Base-by-base conservation (phyloP, 2,113 vertebrate species). In the Connochaetes taurinus region DNA sequence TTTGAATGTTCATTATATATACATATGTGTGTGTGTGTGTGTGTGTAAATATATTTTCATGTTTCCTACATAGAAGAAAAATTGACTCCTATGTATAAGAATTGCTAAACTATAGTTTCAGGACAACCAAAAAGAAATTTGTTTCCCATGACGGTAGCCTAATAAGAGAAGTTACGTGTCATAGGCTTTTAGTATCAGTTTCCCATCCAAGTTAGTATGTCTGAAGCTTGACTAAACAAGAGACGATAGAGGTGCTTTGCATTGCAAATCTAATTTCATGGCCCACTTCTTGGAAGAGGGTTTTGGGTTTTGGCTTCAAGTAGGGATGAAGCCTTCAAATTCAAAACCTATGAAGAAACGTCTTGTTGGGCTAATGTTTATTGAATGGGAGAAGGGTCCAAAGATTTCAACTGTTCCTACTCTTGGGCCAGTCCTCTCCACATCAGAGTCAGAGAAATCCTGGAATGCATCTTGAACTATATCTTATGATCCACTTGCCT, bases 1-100 rank as follows among this genome's bases (percentile, higher is more conserved):
- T 95, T 98, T 98, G 98, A 98, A 98, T 98, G 97, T 98, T 98
- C 95, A 98, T 98, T 95, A 94, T 97, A 98, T 98, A 98, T 96
- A 97, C 90, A 94, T 95, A 74, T 91, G 17, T 91, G 53, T 92
- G 17, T 2, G 0, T 82, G 17, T 2, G 0, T 82, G 29, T 84
- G 13, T 96, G 53, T 83, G 57, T 97, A 97, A 97, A 95, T 97
- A 97, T 81, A 95, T 98, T 98, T 99, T 98, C 97, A 97, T 98
- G 97, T 98, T 98, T 98, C 97, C 95, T 98, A 23, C 82, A 92
- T 97, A 87, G 89, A 94, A 98, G 98, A 98, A 98, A 98, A 98
- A 98, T 98, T 97, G 97, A 95, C 98, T 97, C 93, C 87, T 93
- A 94, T 78, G 0, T 88, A 95, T 97, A 83, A 90, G 76, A 89